Base-by-base conservation (phyloP, 1,140 invertebrate genomes). In the Gonioctena quinquepunctata region DNA sequence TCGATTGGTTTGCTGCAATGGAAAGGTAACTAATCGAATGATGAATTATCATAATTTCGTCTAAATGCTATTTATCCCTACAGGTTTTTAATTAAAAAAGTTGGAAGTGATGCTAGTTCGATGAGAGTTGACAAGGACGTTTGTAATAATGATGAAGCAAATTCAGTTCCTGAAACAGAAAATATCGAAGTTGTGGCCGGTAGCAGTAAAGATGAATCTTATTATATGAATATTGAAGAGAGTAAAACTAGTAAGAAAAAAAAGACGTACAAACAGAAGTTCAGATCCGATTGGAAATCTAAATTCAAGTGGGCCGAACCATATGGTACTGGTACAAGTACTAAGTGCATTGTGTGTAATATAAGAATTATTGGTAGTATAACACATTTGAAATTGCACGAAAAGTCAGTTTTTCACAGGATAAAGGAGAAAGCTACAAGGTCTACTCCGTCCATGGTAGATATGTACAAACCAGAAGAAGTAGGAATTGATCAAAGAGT, bases 401-500 rank as follows among this genome's bases (percentile, higher is more conserved):
- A 62, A 33, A 42, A 33, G 16, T 33, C n/a, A 21, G 18, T 19
- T 21, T 28, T 19, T 33, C 28, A 62, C 22, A 42, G 16, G 11
- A 42, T 19, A 62, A 62, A 62, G 13, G n/a, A 42, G 16, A 62
- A 48, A 33, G 19, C 25, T 19, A 8, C 7, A 33, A 28, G n/a
- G n/a, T 33, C 5, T 13, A 62, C 60, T 62, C 60, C 60, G 16
- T 33, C 25, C 16, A 62, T 62, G 7, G 60, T 21, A 62, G 16
- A 62, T n/a, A 62, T 42, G 16, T 42, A 16, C 16, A 16, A 65
- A 65, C 7, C 18, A 18, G 22, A 65, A 33, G 57, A 68, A 48
- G 28, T 21, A 60, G 21, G 16, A 68, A 60, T 42, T 57, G 21
- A 68, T 60, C 18, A 68, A 48, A 56, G 50, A 57, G 50, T 71